These are phyloP conservation scores for Psittacara wagleri DNA, from an alignment of 2,113 vertebrate species.

Conservation along the genomic window DNA sequence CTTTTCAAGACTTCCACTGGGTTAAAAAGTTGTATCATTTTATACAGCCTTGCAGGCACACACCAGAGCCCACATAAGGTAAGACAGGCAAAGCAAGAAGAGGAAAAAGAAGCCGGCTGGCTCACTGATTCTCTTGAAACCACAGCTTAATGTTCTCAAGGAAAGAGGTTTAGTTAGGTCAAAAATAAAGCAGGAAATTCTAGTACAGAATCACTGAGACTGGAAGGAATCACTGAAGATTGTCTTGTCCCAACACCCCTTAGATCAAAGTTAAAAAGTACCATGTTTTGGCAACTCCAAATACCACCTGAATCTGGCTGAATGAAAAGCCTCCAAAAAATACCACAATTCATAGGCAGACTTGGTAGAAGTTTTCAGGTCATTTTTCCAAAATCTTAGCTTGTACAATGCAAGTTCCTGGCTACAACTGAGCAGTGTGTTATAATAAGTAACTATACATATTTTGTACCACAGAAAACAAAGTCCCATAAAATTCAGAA, in stretches of 20 bases:
- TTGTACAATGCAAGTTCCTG: not conserved
- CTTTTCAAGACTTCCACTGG: not conserved
- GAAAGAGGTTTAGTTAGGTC: not conserved
- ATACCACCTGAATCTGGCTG: not conserved
- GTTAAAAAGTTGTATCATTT: not conserved
- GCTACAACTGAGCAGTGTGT: accelerated
- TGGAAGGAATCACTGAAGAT: not conserved
- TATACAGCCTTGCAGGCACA: not conserved
- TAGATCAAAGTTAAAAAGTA: not conserved
- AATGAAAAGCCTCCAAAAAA: not conserved
- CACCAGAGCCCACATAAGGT: not conserved
- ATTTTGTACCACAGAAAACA: not conserved
- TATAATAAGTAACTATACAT: not conserved
- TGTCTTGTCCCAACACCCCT: not conserved
- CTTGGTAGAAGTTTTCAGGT: not conserved
- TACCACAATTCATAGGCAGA: not conserved
- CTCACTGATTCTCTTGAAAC: not conserved
- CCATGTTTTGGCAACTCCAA: not conserved
- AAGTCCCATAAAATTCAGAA: not conserved
- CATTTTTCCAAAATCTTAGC: not conserved
- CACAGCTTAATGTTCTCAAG: not conserved
- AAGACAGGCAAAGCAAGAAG: not conserved
- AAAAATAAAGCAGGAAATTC: not conserved
- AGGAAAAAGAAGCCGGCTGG: not conserved
- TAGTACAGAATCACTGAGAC: not conserved